Evolutionary conservation across 2,888 invertebrate genomes (phyloP).

Genomic region (Cyaniris semiargus): DNA sequence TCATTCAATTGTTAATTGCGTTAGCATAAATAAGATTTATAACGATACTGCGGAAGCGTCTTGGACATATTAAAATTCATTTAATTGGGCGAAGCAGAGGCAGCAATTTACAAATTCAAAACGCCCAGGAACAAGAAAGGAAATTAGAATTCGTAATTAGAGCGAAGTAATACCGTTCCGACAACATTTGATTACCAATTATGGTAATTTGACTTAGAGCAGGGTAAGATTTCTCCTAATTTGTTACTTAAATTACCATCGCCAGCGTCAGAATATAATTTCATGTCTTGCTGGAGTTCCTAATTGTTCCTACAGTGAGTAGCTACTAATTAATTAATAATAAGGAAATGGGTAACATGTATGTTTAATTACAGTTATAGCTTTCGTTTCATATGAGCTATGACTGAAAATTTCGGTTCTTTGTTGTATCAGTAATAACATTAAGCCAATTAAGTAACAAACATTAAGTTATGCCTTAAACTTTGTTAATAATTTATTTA

Average conservation of each 20-base stretch:
- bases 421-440: no score
- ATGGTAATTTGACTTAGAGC: conserved; percentile 79
- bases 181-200: conserved; percentile 80
- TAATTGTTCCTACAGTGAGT: neutral
- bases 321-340: neutral
- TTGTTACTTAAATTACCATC: conserved; percentile 77
- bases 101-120: conserved; percentile 79
- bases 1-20: conserved; percentile 4
- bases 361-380: no score
- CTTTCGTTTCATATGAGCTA: no score
- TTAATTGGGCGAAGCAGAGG: conserved; percentile 63
- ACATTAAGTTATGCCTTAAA: no score
- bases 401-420: no score
- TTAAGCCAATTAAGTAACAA: no score
- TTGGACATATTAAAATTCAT: conserved; percentile 53
- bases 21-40: conserved; percentile 8
- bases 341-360: neutral
- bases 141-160: conserved; percentile 80
- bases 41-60: conserved; percentile 25
- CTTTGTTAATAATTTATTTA: no score
- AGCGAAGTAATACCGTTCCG: conserved; percentile 67
- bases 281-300: conserved; percentile 33
- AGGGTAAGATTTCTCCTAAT: conserved; percentile 78
- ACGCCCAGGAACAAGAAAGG: conserved; percentile 76
- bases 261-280: conserved; percentile 55